phyloP scores from a whole-genome alignment of 2,797 vertebrate species.

The Alectoris magna region DNA sequence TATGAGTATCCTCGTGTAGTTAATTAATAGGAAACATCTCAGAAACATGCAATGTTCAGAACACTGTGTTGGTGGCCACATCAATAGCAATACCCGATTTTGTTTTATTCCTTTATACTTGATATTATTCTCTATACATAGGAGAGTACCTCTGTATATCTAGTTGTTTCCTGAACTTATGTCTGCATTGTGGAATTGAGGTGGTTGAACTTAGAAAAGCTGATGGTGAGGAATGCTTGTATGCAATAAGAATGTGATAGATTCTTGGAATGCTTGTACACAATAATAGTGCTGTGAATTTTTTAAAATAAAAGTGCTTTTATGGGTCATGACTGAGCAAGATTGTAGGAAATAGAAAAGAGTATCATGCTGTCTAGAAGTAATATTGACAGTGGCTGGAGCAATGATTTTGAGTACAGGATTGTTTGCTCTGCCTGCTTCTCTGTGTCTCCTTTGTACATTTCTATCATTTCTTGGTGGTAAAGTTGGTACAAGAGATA shows the following conservation, averaged over 20 bases:
- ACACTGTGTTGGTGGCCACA: background rate
- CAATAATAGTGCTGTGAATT: background rate
- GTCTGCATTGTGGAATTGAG: background rate
- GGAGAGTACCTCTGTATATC: background rate
- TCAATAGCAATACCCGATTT: background rate
- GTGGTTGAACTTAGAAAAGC: background rate
- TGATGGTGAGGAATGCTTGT: background rate
- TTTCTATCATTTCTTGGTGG: background rate
- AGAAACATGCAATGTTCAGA: background rate
- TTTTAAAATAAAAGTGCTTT: background rate
- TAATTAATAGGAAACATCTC: slow-evolving; percentile 38
- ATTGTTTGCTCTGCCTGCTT: background rate
- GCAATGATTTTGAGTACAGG: background rate
- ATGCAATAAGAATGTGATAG: background rate
- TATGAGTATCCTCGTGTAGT: background rate
- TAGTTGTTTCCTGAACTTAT: background rate
- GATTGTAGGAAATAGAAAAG: background rate
- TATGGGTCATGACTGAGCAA: background rate
- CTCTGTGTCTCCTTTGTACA: background rate
- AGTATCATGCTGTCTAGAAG: background rate
- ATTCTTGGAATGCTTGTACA: background rate
- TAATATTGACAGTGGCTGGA: background rate
- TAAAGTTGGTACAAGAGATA: background rate
- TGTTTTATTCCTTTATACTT: slow-evolving; percentile 9
- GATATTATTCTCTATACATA: background rate